These are phyloP conservation scores for Xestia sexstrigata DNA, from an alignment of 2,888 invertebrate genomes.

Conservation along the genomic window DNA sequence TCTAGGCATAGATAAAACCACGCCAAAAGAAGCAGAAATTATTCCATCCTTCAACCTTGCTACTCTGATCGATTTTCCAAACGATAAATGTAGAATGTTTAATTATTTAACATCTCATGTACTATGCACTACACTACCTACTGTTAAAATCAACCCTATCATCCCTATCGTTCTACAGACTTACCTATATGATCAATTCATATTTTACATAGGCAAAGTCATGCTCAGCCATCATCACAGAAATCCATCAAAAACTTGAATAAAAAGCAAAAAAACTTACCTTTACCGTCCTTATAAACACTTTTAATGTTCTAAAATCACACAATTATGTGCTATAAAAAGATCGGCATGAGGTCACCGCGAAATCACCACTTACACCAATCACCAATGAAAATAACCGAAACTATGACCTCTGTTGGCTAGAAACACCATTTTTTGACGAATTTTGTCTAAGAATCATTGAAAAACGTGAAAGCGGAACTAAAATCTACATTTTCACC, in stretches of 20 bases:
- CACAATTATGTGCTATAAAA: slow-evolving; percentile 41
- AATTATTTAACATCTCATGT: slow-evolving; percentile 28
- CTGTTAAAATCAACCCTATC: background rate
- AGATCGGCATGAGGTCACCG: slow-evolving; percentile 40
- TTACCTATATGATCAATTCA: background rate
- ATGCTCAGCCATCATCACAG: background rate
- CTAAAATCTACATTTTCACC: slow-evolving; percentile 66
- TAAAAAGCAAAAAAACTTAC: slow-evolving; percentile 34
- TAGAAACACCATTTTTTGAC: slow-evolving; percentile 37
- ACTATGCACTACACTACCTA: background rate
- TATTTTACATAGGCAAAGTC: background rate
- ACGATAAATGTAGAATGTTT: background rate
- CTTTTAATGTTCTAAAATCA: slow-evolving; percentile 31
- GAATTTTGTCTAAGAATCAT: slow-evolving; percentile 48
- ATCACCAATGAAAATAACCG: slow-evolving; percentile 36
- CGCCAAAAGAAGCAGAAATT: background rate
- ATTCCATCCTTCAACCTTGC: background rate
- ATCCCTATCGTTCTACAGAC: background rate
- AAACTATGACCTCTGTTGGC: slow-evolving; percentile 4
- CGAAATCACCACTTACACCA: slow-evolving; percentile 17
- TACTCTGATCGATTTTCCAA: background rate
- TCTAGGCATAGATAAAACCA: background rate
- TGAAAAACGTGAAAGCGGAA: slow-evolving; percentile 43
- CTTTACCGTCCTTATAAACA: slow-evolving; percentile 12
- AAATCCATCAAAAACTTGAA: background rate